Conservation (phyloP, 2,888 invertebrate species). For the Cheilosia urbana region DNA sequence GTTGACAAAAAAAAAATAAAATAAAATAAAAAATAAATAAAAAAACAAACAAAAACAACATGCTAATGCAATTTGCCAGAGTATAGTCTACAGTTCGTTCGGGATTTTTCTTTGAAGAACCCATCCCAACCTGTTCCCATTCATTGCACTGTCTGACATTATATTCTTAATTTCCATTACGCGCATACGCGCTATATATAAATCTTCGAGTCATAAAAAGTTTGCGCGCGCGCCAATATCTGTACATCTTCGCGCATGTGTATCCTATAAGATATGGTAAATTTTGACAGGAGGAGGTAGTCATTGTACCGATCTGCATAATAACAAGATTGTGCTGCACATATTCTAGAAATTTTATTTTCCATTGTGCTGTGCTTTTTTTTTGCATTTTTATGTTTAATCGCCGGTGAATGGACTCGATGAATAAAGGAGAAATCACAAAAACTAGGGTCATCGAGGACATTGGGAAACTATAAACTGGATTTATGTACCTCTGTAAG, state of each 20-base stretch:
- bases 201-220: slow-evolving; percentile 31
- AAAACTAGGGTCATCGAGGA: slow-evolving; percentile 55
- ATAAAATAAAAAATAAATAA: neutral
- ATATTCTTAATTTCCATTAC: slow-evolving; percentile 68
- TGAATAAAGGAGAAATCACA: slow-evolving; percentile 57
- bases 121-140: slow-evolving; percentile 71
- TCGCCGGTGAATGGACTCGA: slow-evolving; percentile 63
- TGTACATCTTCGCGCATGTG: slow-evolving; percentile 6
- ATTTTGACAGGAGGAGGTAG: slow-evolving; percentile 46
- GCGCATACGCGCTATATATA: slow-evolving; percentile 9
- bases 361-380: slow-evolving; percentile 44
- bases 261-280: slow-evolving; percentile 21
- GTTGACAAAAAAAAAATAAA: neutral
- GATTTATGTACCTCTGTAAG: slow-evolving; percentile 28
- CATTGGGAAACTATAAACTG: slow-evolving; percentile 57
- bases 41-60: slow-evolving; percentile 50
- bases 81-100: slow-evolving; percentile 2
- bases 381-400: slow-evolving; percentile 51
- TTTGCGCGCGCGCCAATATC: slow-evolving; percentile 69
- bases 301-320: slow-evolving; percentile 45
- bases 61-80: slow-evolving; percentile 69
- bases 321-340: slow-evolving; percentile 42
- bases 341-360: slow-evolving; percentile 47
- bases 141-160: slow-evolving; percentile 69
- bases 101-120: slow-evolving; percentile 11